phyloP scores from a whole-genome alignment of 2,888 invertebrate genomes.

The Rotaria sp. region DNA sequence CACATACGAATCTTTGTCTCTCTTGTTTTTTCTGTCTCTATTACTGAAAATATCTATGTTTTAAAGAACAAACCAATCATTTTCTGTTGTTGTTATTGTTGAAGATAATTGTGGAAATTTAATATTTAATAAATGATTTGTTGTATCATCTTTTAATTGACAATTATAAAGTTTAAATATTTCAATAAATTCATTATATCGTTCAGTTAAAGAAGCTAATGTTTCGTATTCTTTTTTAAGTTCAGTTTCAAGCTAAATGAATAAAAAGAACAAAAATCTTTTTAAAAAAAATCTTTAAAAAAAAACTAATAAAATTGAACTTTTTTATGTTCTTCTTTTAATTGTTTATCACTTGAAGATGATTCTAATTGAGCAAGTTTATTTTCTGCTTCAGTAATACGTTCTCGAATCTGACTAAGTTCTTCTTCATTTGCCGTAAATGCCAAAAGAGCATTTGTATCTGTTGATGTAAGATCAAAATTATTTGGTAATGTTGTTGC shows the following conservation, averaged over 20 bases:
- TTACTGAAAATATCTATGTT: too few species aligned
- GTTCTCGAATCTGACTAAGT: not conserved
- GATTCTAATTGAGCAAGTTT: not conserved
- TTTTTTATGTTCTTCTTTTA: slow-evolving; percentile 1
- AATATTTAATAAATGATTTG: not conserved
- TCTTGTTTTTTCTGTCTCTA: too few species aligned
- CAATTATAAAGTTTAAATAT: slow-evolving; percentile 10
- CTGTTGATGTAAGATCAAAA: slow-evolving; percentile 6
- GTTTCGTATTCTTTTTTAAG: slow-evolving; percentile 9
- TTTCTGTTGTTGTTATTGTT: not conserved
- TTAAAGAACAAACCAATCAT: not conserved
- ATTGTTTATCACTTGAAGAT: not conserved
- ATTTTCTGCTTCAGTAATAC: not conserved
- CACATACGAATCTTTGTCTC: too few species aligned
- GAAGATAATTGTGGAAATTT: not conserved
- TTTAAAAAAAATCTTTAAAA: not conserved
- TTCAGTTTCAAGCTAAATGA: not conserved
- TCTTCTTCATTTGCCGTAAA: slow-evolving; percentile 23
- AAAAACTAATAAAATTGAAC: not conserved
- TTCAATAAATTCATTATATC: not conserved
- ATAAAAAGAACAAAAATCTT: not conserved
- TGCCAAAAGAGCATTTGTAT: slow-evolving; percentile 12
- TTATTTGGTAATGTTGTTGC: slow-evolving; percentile 11
- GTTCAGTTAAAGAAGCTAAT: not conserved
- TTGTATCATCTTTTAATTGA: not conserved